Conservation (phyloP, 1,140 invertebrate species). For the Triops cancriformis region DNA sequence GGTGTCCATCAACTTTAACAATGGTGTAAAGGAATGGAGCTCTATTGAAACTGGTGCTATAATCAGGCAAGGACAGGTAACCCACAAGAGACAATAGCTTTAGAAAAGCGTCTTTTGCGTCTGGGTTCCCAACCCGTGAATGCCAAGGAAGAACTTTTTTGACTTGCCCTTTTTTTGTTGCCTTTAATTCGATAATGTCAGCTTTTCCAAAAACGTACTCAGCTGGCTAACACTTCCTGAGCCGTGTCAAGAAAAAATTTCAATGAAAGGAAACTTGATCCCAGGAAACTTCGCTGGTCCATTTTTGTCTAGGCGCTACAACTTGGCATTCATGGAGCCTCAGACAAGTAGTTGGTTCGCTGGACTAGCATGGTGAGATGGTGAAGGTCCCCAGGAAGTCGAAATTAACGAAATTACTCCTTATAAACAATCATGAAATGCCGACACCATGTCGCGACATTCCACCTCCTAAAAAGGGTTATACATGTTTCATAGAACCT, state of each 20-base stretch:
- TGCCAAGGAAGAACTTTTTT: background rate
- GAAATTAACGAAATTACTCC: no score
- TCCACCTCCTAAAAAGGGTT: no score
- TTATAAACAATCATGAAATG: no score
- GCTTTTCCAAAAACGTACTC: background rate
- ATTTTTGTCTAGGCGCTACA: no score
- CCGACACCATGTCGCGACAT: no score
- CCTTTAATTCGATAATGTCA: background rate
- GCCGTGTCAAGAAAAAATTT: background rate
- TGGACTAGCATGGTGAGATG: no score
- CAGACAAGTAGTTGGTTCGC: no score
- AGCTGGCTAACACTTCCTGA: background rate
- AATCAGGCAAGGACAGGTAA: slow-evolving; percentile 13
- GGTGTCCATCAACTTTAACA: slow-evolving; percentile 10
- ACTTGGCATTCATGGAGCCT: no score
- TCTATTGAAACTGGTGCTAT: slow-evolving; percentile 14
- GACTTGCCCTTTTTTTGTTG: background rate
- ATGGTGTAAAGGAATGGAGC: slow-evolving; percentile 8
- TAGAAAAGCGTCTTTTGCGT: background rate
- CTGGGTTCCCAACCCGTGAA: background rate
- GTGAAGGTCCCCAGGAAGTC: no score
- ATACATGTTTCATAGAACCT: no score
- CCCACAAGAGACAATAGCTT: background rate
- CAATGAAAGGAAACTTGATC: background rate
- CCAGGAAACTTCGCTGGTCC: background rate